Evolutionary conservation across 92 coral and sea anemone genomes (phyloP).

Genomic region (Phymanthus crucifer): DNA sequence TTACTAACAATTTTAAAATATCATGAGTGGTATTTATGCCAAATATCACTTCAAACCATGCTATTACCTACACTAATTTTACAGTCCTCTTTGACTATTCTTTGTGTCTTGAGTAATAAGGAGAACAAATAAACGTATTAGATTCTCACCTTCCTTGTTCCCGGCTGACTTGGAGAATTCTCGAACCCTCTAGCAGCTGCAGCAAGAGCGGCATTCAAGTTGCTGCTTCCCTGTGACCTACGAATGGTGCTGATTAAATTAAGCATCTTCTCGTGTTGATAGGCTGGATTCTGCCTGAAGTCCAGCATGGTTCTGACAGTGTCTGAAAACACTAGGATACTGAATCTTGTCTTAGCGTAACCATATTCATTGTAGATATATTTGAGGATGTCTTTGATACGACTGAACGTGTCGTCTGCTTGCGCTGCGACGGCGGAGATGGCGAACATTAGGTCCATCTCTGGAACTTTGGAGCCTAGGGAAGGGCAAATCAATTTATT

Average conservation of each 20-base stretch:
- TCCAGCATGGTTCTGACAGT: slow-evolving; percentile 47
- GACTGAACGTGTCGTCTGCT: slow-evolving; percentile 27
- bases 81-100: no score
- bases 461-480: slow-evolving; percentile 25
- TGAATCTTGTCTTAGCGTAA: slow-evolving; percentile 36
- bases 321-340: slow-evolving; percentile 66
- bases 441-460: slow-evolving; percentile 34
- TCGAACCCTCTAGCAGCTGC: slow-evolving; percentile 67
- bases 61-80: no score
- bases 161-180: slow-evolving; percentile 60
- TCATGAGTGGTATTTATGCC: no score
- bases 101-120: no score
- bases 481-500: neutral
- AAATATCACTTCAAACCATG: no score
- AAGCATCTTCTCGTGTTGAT: slow-evolving; percentile 41
- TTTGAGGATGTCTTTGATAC: slow-evolving; percentile 29
- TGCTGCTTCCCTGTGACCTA: slow-evolving; percentile 41
- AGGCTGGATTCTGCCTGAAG: slow-evolving; percentile 49
- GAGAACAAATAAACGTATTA: no score
- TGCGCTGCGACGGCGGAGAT: slow-evolving; percentile 17
- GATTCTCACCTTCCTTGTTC: slow-evolving; percentile 48
- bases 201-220: slow-evolving; percentile 56
- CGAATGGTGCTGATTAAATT: slow-evolving; percentile 32
- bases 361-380: slow-evolving; percentile 33
- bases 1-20: no score